Percentiles rank a stretch among this genome's conserved stretches.
Evolutionary conservation across 2,888 invertebrate species (phyloP).

Genomic region (Galerucella nymphaeae): DNA sequence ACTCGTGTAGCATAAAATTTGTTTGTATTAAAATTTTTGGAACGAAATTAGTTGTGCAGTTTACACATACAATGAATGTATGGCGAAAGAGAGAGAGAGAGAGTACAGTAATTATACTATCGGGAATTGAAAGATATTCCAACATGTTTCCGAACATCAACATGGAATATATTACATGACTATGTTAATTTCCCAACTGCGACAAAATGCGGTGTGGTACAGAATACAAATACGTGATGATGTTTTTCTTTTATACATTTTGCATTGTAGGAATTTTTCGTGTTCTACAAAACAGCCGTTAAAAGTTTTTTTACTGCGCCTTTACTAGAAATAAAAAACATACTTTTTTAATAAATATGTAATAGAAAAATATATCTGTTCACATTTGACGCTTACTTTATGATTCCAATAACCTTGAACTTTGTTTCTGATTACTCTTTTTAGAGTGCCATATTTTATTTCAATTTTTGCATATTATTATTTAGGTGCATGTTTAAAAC

Average conservation of each 20-base stretch:
- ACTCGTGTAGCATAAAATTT: not conserved
- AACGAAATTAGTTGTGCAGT: not conserved
- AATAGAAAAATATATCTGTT: too few species aligned
- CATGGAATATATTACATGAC: constrained; percentile 13
- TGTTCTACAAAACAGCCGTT: too few species aligned
- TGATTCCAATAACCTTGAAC: too few species aligned
- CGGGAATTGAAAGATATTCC: constrained; percentile 14
- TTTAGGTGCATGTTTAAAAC: too few species aligned
- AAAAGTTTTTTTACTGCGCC: too few species aligned
- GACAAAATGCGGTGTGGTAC: constrained; percentile 8
- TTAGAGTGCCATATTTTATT: too few species aligned
- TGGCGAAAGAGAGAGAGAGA: not conserved
- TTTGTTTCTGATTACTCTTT: too few species aligned
- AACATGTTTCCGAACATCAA: constrained; percentile 14
- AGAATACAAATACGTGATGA: constrained; percentile 6
- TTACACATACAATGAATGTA: not conserved
- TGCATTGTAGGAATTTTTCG: too few species aligned
- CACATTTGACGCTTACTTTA: too few species aligned
- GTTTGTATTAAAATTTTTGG: not conserved
- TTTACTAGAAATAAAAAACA: too few species aligned
- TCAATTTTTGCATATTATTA: too few species aligned
- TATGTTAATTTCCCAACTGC: constrained; percentile 19
- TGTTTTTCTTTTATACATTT: not conserved
- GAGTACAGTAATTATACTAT: constrained; percentile 8
- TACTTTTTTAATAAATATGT: too few species aligned